Conservation (phyloP, 2,113 vertebrate species). For the Platycercus adscitus region DNA sequence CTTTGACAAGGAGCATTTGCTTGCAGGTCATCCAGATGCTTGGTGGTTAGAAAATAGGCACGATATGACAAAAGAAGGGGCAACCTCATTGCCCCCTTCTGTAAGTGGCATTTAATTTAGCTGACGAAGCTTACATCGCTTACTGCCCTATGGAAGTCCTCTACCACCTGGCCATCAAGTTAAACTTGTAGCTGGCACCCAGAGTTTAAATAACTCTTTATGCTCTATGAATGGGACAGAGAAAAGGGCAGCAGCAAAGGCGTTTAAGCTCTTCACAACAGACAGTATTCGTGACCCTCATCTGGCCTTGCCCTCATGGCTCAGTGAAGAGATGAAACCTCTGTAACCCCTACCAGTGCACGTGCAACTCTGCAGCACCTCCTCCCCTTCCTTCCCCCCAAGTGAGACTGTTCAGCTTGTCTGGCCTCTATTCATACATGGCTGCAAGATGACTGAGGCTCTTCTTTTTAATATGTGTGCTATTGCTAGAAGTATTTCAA, state of each 20-base stretch:
- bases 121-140: neutral
- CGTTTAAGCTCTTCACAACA: neutral
- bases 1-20: neutral
- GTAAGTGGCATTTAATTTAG: neutral
- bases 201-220: neutral
- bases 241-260: neutral
- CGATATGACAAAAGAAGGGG: neutral
- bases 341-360: neutral
- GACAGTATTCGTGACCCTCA: neutral
- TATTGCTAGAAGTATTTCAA: neutral
- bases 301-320: neutral
- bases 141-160: neutral
- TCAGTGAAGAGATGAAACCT: neutral
- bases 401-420: neutral
- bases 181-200: neutral
- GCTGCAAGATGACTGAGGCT: neutral
- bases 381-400: neutral
- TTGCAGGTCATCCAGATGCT: neutral
- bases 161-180: neutral
- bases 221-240: neutral
- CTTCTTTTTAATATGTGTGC: neutral
- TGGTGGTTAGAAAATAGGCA: neutral
- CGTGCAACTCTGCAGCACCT: neutral
- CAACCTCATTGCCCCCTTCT: neutral
- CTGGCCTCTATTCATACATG: neutral